These are phyloP conservation scores for Gulo gulo DNA, from an alignment of 2,113 vertebrate species.

Conservation along the genomic window DNA sequence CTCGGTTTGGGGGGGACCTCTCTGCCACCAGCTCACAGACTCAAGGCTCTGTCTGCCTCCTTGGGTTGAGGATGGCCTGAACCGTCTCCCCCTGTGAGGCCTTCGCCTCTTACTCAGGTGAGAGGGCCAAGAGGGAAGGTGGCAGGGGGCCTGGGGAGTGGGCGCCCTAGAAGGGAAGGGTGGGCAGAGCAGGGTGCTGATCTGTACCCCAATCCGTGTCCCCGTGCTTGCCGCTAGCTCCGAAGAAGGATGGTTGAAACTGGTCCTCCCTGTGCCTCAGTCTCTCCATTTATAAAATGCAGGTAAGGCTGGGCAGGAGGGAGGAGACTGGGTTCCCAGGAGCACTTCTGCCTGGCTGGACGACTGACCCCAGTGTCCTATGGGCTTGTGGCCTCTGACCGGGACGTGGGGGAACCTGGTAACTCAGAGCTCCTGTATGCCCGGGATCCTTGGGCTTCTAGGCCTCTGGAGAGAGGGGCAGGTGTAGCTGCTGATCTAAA, in stretches of 20 bases:
- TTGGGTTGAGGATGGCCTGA: background rate
- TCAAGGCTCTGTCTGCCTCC: background rate
- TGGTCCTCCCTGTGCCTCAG: background rate
- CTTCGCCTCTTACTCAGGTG: background rate
- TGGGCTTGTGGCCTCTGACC: background rate
- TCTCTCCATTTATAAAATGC: background rate
- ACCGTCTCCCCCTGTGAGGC: background rate
- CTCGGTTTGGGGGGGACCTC: background rate
- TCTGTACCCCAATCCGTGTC: background rate
- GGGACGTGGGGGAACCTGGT: background rate
- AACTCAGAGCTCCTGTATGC: background rate
- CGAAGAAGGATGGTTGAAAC: background rate
- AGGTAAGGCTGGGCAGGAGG: background rate
- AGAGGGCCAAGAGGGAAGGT: background rate
- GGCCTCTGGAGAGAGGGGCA: background rate
- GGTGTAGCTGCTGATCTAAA: background rate
- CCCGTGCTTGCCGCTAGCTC: background rate
- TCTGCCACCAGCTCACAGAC: background rate
- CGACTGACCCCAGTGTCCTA: too few relatives aligned
- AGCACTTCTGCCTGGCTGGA: background rate
- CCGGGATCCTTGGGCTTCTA: background rate
- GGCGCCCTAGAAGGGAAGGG: too few relatives aligned
- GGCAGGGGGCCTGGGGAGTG: background rate
- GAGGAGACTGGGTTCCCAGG: rapidly evolving
- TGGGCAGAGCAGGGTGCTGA: background rate